phyloP scores from a whole-genome alignment of 2,888 invertebrate species.

The Lasius platythorax region DNA sequence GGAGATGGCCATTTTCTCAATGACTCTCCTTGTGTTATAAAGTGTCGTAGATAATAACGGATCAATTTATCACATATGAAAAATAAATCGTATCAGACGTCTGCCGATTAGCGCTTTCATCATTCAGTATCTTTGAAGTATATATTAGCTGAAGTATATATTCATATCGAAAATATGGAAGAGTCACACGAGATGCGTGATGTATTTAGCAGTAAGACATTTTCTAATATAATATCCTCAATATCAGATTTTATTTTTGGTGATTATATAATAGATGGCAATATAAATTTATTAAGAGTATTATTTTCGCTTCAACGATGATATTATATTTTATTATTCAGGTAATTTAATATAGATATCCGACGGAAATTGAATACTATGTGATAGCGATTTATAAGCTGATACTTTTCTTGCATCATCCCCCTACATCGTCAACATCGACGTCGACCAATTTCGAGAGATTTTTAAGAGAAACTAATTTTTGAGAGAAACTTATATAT shows the following conservation, averaged over 20 bases:
- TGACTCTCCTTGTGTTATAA: background rate
- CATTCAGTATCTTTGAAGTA: background rate
- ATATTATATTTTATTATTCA: background rate
- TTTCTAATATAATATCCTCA: conserved; percentile 34
- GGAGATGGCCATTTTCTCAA: conserved; percentile 45
- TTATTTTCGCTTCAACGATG: conserved; percentile 14
- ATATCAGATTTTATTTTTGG: background rate
- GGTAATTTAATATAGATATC: conserved; percentile 1
- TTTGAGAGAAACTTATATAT: background rate
- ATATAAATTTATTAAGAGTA: background rate
- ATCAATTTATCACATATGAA: conserved; percentile 13
- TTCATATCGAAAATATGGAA: too few relatives aligned
- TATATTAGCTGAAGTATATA: too few relatives aligned
- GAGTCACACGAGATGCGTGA: too few relatives aligned
- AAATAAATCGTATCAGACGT: conserved; percentile 9
- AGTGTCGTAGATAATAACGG: background rate
- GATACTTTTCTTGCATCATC: conserved; percentile 14
- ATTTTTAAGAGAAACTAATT: background rate
- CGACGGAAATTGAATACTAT: background rate
- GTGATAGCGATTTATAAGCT: conserved; percentile 22
- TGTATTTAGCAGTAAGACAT: background rate
- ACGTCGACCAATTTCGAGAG: background rate
- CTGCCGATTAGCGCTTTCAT: background rate
- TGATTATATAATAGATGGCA: background rate
- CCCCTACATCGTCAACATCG: conserved; percentile 3